Percentiles rank a stretch among this genome's conserved stretches.
Conservation (phyloP, 2,113 vertebrate species). For the pig (Sus scrofa) region T2T-Sscrofa CM000825.6:77588001-77588500, state of each 20-base stretch:
- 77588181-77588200: constrained; percentile 54
- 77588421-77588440: not conserved
- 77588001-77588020: constrained; percentile 3
- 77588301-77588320: not conserved
- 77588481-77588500: not conserved
- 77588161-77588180: constrained; percentile 57
- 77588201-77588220: constrained; percentile 14
- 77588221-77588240: constrained; percentile 11
- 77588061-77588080: not conserved
- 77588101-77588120: not conserved
- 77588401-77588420: not conserved
- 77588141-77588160: not conserved
- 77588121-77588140: not conserved
- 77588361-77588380: not conserved
- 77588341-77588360: constrained; percentile 1
- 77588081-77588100: not conserved
- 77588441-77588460: not conserved
- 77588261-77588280: not conserved
- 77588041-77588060: not conserved
- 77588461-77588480: not conserved
- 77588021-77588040: not conserved
- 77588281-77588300: not conserved
- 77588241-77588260: constrained; percentile 14
- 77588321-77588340: constrained; percentile 27
- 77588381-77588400: not conserved